Evolutionary conservation across 2,797 vertebrate genomes (phyloP), one percentile per base, ranked within the genome.

Genomic region (Hypotaenidia philippensis): DNA sequence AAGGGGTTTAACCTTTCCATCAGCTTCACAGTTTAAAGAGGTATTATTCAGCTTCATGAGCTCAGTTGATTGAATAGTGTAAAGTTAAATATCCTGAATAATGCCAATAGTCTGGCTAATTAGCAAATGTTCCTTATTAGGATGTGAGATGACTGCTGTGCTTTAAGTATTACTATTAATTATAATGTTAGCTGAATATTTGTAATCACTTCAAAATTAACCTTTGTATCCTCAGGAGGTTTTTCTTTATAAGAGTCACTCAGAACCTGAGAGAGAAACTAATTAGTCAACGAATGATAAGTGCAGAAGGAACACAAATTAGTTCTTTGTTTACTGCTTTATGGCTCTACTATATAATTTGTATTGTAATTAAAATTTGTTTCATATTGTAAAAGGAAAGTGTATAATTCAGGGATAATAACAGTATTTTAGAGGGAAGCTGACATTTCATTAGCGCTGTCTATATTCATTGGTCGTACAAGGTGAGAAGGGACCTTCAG

Each of bases 231-330:
- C 98, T 98, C 97, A 56, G 88, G 98, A 98, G 98, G 87, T 97
- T 97, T 97, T 95, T 95, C 96, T 97, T 97, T 97, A 74, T 94
- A 98, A 97, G 93, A 97, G 96, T 97, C 97, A 97, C 84, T 98
- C 96, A 95, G 95, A 97, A 91, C 96, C 88, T 98, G 95, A 97
- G 94, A 98, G 94, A 98, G 93, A 98, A 98, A 97, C 97, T 98
- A 98, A 99, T 99, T 99, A 99, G 98, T 98, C 98, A 98, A 97
- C 82, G 97, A 98, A 98, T 96, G 95, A 96, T 98, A 98, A 98
- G 96, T 96, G 94, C 97, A 98, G 96, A 98, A 98, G 97, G 96
- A 96, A 97, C 96, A 96, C 87, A 98, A 98, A 98, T 98, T 98
- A 98, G 96, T 94, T 98, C 96, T 97, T 98, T 98, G 98, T 98